Conservation (phyloP, 2,797 vertebrate genomes). For the Gallirallus australis region DNA sequence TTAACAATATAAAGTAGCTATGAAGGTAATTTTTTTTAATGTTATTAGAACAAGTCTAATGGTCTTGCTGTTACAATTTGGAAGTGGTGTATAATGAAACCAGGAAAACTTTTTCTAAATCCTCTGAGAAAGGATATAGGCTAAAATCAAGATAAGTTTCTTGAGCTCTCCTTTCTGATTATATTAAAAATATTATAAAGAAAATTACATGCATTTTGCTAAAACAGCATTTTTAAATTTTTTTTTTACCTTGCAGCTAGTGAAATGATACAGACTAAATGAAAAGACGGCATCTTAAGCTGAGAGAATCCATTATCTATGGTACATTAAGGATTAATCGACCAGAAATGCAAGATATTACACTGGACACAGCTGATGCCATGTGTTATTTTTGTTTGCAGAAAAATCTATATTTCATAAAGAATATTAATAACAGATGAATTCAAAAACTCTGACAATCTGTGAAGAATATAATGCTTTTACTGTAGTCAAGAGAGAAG, state of each 20-base stretch:
- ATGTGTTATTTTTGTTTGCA: slow-evolving; percentile 72
- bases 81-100: neutral
- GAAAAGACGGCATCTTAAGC: slow-evolving; percentile 57
- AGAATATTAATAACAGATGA: slow-evolving; percentile 58
- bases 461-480: slow-evolving; percentile 47
- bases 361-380: slow-evolving; percentile 56
- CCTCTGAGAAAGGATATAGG: neutral
- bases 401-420: slow-evolving; percentile 73
- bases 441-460: slow-evolving; percentile 41
- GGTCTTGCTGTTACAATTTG: neutral
- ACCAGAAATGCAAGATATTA: slow-evolving; percentile 71
- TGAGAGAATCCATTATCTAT: slow-evolving; percentile 71
- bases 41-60: neutral
- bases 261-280: slow-evolving; percentile 64
- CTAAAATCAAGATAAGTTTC: slow-evolving; percentile 23
- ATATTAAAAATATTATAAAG: neutral
- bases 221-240: neutral
- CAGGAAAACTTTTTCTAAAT: neutral
- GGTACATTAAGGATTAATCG: slow-evolving; percentile 74
- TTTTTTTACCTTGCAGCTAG: slow-evolving; percentile 20
- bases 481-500: slow-evolving; percentile 14
- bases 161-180: neutral
- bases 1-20: neutral
- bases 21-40: neutral
- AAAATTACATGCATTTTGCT: neutral